phyloP scores from a whole-genome alignment of 2,113 vertebrate species.

The Corvus cornix region DNA sequence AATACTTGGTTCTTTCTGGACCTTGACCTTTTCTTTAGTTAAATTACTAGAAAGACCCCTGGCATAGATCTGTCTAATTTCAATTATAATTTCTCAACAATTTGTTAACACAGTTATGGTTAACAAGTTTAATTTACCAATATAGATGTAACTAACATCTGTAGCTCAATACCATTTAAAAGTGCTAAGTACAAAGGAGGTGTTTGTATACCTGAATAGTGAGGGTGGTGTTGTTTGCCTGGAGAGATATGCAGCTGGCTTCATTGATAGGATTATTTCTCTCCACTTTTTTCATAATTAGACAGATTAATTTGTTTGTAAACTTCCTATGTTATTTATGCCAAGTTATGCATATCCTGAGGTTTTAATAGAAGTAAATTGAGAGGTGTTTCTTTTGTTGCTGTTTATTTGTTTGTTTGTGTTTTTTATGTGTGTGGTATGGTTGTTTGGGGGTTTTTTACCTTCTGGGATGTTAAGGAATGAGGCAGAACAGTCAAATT shows the following conservation, averaged over 20 bases:
- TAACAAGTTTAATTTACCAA: neutral
- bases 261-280: neutral
- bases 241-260: neutral
- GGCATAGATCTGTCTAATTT: neutral
- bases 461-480: neutral
- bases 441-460: neutral
- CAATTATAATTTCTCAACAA: neutral
- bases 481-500: neutral
- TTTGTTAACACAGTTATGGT: neutral
- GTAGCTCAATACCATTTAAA: neutral
- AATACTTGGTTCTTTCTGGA: neutral
- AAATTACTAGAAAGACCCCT: neutral
- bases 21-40: neutral
- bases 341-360: neutral
- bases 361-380: neutral
- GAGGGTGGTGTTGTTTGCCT: neutral
- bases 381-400: rapidly evolving
- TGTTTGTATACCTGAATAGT: neutral
- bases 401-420: neutral
- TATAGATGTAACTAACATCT: neutral
- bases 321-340: neutral
- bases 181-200: neutral
- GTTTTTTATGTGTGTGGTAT: neutral
- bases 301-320: neutral
- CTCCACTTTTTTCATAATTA: neutral